Percentiles rank a stretch among this genome's conserved stretches.
phyloP scores from a whole-genome alignment of 2,797 vertebrate species.

The Sylvia borin region DNA sequence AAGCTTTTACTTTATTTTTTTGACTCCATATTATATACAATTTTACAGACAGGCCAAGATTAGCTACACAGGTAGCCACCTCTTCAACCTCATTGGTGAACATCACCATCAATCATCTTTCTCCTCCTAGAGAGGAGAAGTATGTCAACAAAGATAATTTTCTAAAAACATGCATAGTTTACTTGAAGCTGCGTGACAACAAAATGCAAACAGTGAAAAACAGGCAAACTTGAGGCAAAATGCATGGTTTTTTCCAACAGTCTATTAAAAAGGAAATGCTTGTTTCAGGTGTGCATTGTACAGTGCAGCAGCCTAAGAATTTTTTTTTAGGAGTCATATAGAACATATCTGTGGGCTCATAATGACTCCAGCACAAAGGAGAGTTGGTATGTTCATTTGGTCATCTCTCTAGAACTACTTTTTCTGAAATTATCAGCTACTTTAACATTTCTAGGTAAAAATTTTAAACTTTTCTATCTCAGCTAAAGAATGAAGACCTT shows the following conservation, averaged over 20 bases:
- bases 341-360: background rate
- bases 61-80: too few species aligned
- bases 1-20: too few species aligned
- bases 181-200: too few species aligned
- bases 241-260: background rate
- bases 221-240: too few species aligned
- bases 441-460: background rate
- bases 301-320: background rate
- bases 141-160: too few species aligned
- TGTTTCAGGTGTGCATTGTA: background rate
- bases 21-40: too few species aligned
- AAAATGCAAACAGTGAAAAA: too few species aligned
- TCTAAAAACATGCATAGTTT: too few species aligned
- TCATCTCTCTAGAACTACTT: background rate
- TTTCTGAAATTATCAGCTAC: background rate
- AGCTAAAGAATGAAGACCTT: background rate
- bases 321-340: background rate
- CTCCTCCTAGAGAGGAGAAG: too few species aligned
- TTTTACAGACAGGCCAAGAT: too few species aligned
- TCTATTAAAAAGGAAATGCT: background rate
- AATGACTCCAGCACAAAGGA: background rate
- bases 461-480: background rate
- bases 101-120: too few species aligned
- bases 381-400: background rate
- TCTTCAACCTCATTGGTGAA: too few species aligned